Evolutionary conservation across 2,113 vertebrate species (phyloP).

Genomic region (Larimichthys crocea): DNA sequence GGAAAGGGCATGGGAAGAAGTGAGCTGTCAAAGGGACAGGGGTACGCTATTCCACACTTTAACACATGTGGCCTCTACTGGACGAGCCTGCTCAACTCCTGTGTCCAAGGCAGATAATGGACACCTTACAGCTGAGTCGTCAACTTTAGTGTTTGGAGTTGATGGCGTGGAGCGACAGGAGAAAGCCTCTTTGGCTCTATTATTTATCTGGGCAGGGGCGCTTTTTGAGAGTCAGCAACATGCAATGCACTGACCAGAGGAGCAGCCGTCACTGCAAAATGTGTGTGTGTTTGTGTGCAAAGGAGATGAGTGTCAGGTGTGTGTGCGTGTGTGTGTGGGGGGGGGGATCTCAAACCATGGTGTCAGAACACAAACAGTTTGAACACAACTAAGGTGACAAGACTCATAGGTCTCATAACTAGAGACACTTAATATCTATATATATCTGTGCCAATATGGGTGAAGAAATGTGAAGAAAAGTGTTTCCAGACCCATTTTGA

Average conservation of each 20-base stretch:
- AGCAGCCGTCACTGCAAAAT: constrained; percentile 30
- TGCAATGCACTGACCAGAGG: constrained; percentile 47
- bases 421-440: neutral
- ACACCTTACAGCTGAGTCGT: constrained; percentile 73
- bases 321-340: neutral
- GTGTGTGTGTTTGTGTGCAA: constrained; percentile 25
- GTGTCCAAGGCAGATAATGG: constrained; percentile 73
- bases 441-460: neutral
- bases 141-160: constrained; percentile 65
- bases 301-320: constrained; percentile 27
- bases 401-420: neutral
- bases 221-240: constrained; percentile 69
- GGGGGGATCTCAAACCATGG: neutral
- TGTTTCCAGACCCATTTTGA: too few species aligned
- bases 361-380: constrained; percentile 11
- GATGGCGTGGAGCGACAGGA: constrained; percentile 63
- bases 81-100: constrained; percentile 49
- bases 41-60: constrained; percentile 52
- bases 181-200: constrained; percentile 70
- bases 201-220: constrained; percentile 66
- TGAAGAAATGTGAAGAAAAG: too few species aligned
- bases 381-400: neutral
- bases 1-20: constrained; percentile 66
- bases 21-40: constrained; percentile 64
- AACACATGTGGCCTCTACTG: constrained; percentile 39